Evolutionary conservation across 2,888 invertebrate genomes (phyloP), one percentile per base, ranked within the genome.

Genomic region (Lathronympha strigana): DNA sequence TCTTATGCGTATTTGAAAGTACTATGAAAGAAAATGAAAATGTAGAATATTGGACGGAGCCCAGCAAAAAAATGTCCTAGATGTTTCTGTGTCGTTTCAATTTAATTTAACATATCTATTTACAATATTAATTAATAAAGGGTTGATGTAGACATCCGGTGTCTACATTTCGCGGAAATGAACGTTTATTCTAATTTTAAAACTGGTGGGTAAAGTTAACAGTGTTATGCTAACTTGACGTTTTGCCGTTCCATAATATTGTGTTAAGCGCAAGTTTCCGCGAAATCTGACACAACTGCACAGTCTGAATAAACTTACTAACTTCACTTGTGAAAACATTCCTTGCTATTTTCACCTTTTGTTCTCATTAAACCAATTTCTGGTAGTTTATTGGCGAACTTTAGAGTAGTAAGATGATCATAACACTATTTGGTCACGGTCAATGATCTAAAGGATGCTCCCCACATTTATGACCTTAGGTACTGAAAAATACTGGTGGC

Each of bases 241-340:
- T 81, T 82, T 78, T 76, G 77, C 79, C 76, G 76, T 82, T 80
- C 78, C 86, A 85, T 84, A 88, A 88, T 87, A 88, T 88, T 88
- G 82, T 84, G 84, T 83, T 85, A 87, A 83, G 82, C 82, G 78
- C 75, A 73, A 77, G 81, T 82, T 80, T 74, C 80, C 75, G 78
- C 82, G 78, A 82, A 85, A 85, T 82, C 83, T 85, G 87, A 82
- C 87, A 82, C 80, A 82, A 83, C 79, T 84, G 83, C 72, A 75
- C 78, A 73, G 77, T 80, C 81, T 82, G 83, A 82, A 87, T 83
- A 86, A 87, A 87, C 84, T 84, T 78, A 70, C 76, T 61, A 77
- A 81, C 79, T 82, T 77, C 72, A 72, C 77, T 76, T 67, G 73
- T 73, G 69, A 74, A 76, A 72, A 76, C 75, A 81, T 79, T 73